These are phyloP conservation scores for Orientallactaga sibirica DNA, from an alignment of 2,797 vertebrate species.

Conservation along the genomic window DNA sequence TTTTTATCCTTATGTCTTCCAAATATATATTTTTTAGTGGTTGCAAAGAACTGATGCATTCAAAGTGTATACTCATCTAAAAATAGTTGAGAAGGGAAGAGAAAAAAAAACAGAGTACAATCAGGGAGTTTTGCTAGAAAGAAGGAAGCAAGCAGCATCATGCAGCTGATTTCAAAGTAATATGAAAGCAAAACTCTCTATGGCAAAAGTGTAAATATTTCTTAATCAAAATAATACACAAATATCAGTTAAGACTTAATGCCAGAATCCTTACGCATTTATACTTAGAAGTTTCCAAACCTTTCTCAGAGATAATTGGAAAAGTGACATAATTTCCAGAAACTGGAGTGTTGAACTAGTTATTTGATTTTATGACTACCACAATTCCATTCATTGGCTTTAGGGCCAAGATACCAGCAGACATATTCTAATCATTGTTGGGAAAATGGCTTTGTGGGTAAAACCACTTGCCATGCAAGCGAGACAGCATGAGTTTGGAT, in stretches of 20 bases:
- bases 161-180: conserved; percentile 39
- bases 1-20: neutral
- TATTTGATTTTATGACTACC: neutral
- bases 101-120: conserved; percentile 5
- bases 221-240: conserved; percentile 33
- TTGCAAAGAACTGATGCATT: conserved; percentile 28
- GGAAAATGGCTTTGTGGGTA: too few species aligned
- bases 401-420: neutral
- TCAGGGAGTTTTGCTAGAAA: conserved; percentile 8
- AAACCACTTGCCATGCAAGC: too few species aligned
- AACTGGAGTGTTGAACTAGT: neutral
- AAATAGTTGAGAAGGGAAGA: conserved; percentile 65
- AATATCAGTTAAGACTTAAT: neutral
- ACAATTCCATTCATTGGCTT: conserved; percentile 21
- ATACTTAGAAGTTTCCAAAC: conserved; percentile 10
- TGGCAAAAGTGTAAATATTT: conserved; percentile 27
- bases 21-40: conserved; percentile 54
- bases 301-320: conserved; percentile 30
- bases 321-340: conserved; percentile 34
- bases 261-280: neutral
- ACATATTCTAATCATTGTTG: neutral
- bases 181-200: neutral
- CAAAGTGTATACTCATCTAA: conserved; percentile 40
- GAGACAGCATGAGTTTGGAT: too few species aligned
- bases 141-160: neutral